These are phyloP conservation scores for Zelostemma sp. DNA, from an alignment of 1,140 invertebrate species.

Conservation along the genomic window DNA sequence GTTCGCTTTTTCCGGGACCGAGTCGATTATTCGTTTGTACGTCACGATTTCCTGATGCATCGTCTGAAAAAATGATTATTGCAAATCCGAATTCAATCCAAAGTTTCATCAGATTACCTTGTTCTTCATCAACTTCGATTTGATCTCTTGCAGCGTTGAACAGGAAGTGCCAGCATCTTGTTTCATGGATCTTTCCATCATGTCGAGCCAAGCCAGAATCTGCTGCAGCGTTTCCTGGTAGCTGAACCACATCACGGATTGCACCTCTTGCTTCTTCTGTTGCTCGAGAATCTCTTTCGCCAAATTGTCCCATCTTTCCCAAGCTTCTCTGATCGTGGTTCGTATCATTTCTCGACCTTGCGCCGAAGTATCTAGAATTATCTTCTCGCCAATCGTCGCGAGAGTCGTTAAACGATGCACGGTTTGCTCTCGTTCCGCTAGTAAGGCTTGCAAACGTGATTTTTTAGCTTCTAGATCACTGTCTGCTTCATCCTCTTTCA, in stretches of 20 bases:
- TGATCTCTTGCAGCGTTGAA: slow-evolving; percentile 86
- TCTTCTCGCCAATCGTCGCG: slow-evolving; percentile 83
- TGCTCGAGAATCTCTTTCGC: slow-evolving; percentile 84
- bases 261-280: slow-evolving; percentile 87
- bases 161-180: slow-evolving; percentile 78
- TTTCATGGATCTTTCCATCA: slow-evolving; percentile 85
- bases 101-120: slow-evolving; percentile 73
- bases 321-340: slow-evolving; percentile 81
- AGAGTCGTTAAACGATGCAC: slow-evolving; percentile 81
- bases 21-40: slow-evolving; percentile 91
- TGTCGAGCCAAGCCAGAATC: slow-evolving; percentile 86
- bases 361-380: slow-evolving; percentile 91
- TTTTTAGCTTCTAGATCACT: slow-evolving; percentile 73
- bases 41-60: slow-evolving; percentile 89
- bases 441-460: slow-evolving; percentile 80
- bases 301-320: slow-evolving; percentile 88
- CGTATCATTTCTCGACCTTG: slow-evolving; percentile 90
- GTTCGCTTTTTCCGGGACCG: slow-evolving; percentile 88
- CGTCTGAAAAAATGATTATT: slow-evolving; percentile 67
- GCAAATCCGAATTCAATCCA: background rate
- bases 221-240: slow-evolving; percentile 90
- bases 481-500: slow-evolving; percentile 69
- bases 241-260: slow-evolving; percentile 85
- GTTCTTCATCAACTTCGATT: slow-evolving; percentile 87
- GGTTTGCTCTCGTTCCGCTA: slow-evolving; percentile 86